A percentile compares a stretch with the other conserved stretches of the same genome.
Conservation (phyloP, 2,113 vertebrate genomes). For the Podarcis muralis region DNA sequence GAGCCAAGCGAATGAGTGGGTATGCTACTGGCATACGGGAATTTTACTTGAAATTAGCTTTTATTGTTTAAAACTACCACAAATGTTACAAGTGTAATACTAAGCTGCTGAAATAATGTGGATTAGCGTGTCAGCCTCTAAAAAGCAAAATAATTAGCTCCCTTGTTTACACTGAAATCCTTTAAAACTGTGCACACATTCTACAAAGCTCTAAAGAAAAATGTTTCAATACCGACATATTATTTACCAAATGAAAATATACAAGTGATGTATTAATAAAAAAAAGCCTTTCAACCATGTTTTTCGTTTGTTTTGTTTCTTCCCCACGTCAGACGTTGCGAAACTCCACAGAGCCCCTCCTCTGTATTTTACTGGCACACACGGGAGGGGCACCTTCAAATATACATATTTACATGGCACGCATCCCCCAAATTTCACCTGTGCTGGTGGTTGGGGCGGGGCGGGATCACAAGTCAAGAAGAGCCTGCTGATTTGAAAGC, state of each 20-base stretch:
- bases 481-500: no score
- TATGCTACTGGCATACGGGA: neutral
- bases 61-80: neutral
- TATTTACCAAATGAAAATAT: neutral
- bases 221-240: neutral
- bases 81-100: neutral
- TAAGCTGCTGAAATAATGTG: neutral
- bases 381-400: neutral
- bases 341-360: neutral
- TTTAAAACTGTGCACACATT: neutral
- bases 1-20: neutral
- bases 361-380: neutral
- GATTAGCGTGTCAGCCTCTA: neutral
- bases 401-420: no score
- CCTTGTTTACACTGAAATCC: neutral
- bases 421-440: neutral
- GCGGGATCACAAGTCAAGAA: no score
- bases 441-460: neutral
- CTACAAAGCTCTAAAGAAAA: neutral
- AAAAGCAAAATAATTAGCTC: neutral
- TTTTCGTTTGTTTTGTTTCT: neutral
- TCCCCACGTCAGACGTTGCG: neutral
- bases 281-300: no score
- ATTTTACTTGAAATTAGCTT: neutral
- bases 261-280: neutral